These are phyloP conservation scores for Phylloscopus trochilus DNA, from an alignment of 2,113 vertebrate species.

Conservation along the genomic window DNA sequence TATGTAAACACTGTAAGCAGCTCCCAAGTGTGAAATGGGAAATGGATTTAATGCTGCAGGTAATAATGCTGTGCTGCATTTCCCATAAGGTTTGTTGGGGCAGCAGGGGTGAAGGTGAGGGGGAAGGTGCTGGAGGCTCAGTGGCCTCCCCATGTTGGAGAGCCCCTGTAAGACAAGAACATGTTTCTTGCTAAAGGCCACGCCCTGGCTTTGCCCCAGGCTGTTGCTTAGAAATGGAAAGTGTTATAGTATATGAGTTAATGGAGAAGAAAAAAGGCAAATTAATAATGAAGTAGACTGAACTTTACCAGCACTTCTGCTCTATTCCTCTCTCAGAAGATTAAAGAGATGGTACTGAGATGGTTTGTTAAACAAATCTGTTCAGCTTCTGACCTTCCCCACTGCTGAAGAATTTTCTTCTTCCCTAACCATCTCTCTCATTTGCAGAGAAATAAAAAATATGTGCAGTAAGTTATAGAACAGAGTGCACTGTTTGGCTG, in stretches of 20 bases:
- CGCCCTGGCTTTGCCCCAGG: background rate
- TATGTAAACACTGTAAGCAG: background rate
- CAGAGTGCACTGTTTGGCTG: background rate
- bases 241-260: background rate
- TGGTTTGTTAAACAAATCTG: background rate
- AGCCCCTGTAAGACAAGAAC: background rate
- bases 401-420: background rate
- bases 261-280: constrained; percentile 4
- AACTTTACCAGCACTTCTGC: constrained; percentile 29
- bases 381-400: constrained; percentile 28
- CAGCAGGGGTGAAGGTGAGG: background rate
- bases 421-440: background rate
- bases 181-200: background rate
- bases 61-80: background rate
- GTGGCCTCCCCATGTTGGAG: background rate
- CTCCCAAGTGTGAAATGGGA: background rate
- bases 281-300: constrained; percentile 41
- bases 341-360: constrained; percentile 13
- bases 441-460: constrained; percentile 15
- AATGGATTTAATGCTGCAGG: background rate
- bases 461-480: background rate
- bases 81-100: background rate
- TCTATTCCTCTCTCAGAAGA: constrained; percentile 24
- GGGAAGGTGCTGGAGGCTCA: background rate
- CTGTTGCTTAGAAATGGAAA: background rate